Evolutionary conservation across 37 sponge, comb jelly and placozoan species (phyloP).

Genomic region (Bolinopsis microptera): DNA sequence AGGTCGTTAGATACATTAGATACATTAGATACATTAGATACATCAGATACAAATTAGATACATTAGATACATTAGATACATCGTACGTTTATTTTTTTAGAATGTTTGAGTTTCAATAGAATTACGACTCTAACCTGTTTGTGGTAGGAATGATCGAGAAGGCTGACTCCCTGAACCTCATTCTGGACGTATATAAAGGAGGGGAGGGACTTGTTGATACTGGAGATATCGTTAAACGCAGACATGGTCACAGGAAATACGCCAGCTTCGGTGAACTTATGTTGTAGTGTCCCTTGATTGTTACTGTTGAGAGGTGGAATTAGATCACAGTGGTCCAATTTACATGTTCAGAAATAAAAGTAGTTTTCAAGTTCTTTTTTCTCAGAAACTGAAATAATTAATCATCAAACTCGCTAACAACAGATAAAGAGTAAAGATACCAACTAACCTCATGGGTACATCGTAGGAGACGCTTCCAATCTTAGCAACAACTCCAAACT

Average conservation of each 20-base stretch:
- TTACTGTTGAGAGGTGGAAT: background rate
- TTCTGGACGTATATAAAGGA: slow-evolving; percentile 57
- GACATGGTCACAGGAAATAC: slow-evolving; percentile 4
- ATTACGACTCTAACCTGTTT: too few relatives aligned
- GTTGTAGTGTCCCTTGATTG: slow-evolving; percentile 48
- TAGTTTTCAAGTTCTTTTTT: too few relatives aligned
- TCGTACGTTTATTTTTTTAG: too few relatives aligned
- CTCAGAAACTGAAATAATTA: too few relatives aligned
- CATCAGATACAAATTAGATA: too few relatives aligned
- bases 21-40: too few relatives aligned
- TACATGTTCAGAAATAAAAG: background rate
- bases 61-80: too few relatives aligned
- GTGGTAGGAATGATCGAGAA: background rate
- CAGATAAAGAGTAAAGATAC: too few relatives aligned
- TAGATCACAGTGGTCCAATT: too few relatives aligned
- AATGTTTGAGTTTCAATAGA: too few relatives aligned
- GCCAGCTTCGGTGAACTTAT: background rate
- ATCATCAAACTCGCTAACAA: too few relatives aligned
- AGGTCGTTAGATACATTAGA: background rate
- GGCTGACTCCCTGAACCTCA: background rate
- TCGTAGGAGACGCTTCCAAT: background rate
- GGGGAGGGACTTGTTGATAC: background rate
- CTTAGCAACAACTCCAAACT: background rate
- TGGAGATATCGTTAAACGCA: slow-evolving; percentile 2
- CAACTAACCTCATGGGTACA: background rate